These are phyloP conservation scores for Glyptemys insculpta DNA, from an alignment of 2,797 vertebrate species.

Conservation along the genomic window DNA sequence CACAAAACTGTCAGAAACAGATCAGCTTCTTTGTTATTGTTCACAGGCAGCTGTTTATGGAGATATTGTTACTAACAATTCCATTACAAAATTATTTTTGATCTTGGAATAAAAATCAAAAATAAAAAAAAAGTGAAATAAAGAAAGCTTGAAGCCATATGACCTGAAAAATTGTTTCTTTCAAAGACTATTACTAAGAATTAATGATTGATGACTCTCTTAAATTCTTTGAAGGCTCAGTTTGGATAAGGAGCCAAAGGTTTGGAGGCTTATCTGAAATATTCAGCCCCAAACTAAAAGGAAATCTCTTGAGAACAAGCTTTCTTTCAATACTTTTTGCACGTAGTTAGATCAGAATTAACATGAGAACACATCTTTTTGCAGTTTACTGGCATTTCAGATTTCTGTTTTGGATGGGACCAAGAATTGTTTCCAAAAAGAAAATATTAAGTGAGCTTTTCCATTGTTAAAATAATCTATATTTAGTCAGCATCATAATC, in stretches of 20 bases:
- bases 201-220: not conserved
- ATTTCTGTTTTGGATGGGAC: not conserved
- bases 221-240: not conserved
- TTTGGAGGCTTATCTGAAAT: not conserved
- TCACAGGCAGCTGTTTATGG: not conserved
- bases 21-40: conserved; percentile 1
- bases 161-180: not conserved
- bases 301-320: not conserved
- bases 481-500: not conserved
- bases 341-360: not conserved
- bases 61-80: not conserved
- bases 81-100: not conserved
- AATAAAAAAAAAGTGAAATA: not conserved
- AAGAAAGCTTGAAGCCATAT: not conserved
- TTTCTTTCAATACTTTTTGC: not conserved
- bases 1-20: not conserved
- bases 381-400: not conserved
- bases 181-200: not conserved
- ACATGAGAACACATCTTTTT: not conserved
- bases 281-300: not conserved
- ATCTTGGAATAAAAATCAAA: conserved; percentile 3
- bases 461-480: not conserved
- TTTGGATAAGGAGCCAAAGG: not conserved
- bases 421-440: not conserved
- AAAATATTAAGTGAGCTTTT: not conserved